Percentiles rank a stretch among this genome's conserved stretches.
phyloP scores from a whole-genome alignment of 2,797 vertebrate species.

The Lophotriccus pileatus region DNA sequence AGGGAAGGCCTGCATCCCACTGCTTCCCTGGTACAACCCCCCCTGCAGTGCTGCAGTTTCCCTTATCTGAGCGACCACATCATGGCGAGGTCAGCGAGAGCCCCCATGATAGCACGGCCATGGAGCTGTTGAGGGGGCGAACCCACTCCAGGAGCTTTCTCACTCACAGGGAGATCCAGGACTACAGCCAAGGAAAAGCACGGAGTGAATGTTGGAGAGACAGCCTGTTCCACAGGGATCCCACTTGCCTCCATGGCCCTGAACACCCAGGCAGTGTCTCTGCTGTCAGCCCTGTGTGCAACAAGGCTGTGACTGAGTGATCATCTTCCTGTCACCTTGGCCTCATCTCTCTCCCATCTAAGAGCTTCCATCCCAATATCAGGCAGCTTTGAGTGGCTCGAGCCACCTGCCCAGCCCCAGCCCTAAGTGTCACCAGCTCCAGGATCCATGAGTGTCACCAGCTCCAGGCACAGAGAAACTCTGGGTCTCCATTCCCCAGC shows the following conservation, averaged over 20 bases:
- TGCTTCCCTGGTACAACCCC: rapidly evolving
- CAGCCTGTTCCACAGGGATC: background rate
- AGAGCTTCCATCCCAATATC: rapidly evolving
- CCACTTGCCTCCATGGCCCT: rapidly evolving
- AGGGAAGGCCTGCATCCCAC: background rate
- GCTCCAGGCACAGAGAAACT: background rate
- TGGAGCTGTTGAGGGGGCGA: background rate
- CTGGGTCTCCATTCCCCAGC: background rate
- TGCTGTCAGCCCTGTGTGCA: background rate
- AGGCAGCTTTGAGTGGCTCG: background rate
- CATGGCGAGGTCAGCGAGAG: background rate
- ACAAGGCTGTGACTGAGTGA: background rate
- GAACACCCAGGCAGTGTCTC: background rate
- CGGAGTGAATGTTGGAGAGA: rapidly evolving
- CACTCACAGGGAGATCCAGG: background rate
- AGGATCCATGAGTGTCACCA: background rate
- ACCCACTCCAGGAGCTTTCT: background rate
- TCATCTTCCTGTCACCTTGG: background rate
- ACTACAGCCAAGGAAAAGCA: background rate
- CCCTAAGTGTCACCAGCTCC: background rate
- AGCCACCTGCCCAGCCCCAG: background rate
- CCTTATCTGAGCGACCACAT: rapidly evolving
- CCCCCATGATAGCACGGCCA: background rate
- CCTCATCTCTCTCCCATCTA: background rate
- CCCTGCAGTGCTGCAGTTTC: background rate